Percentiles rank a stretch among this genome's conserved stretches.
phyloP scores from a whole-genome alignment of 2,797 vertebrate genomes.

The Sebastes glaucus region DNA sequence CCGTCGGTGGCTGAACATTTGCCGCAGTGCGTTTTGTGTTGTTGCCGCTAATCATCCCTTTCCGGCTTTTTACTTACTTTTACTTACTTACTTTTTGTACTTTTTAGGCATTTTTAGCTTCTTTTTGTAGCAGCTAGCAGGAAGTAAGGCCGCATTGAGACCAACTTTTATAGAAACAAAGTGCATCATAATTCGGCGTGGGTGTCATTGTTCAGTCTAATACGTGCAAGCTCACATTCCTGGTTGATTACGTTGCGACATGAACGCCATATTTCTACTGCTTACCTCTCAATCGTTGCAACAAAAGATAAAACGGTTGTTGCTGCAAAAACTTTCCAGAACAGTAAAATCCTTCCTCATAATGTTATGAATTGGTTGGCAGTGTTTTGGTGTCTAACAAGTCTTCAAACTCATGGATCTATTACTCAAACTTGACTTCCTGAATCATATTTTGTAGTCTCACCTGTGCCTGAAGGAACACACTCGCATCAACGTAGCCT shows the following conservation, averaged over 20 bases:
- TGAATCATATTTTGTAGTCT: not conserved
- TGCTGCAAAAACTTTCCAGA: not conserved
- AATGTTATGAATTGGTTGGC: too few relatives aligned
- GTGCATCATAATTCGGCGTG: not conserved
- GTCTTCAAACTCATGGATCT: not conserved
- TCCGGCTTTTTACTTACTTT: too few relatives aligned
- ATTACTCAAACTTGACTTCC: not conserved
- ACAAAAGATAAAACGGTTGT: not conserved
- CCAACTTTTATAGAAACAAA: not conserved
- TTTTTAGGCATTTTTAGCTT: not conserved
- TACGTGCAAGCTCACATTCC: not conserved
- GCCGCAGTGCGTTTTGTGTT: not conserved
- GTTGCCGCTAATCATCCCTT: not conserved
- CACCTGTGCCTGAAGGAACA: not conserved
- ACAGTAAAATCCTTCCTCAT: not conserved
- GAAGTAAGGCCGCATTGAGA: not conserved
- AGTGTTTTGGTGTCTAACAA: too few relatives aligned
- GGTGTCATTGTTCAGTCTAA: not conserved
- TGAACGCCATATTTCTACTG: not conserved
- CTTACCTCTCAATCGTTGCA: not conserved
- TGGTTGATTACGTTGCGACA: not conserved
- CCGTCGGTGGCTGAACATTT: not conserved
- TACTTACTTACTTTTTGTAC: not conserved
- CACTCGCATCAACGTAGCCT: not conserved
- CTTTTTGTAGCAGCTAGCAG: not conserved